Percentiles rank a stretch among this genome's conserved stretches.
Conservation (phyloP, 2,797 vertebrate species). For the Adrianichthys oophorus region DNA sequence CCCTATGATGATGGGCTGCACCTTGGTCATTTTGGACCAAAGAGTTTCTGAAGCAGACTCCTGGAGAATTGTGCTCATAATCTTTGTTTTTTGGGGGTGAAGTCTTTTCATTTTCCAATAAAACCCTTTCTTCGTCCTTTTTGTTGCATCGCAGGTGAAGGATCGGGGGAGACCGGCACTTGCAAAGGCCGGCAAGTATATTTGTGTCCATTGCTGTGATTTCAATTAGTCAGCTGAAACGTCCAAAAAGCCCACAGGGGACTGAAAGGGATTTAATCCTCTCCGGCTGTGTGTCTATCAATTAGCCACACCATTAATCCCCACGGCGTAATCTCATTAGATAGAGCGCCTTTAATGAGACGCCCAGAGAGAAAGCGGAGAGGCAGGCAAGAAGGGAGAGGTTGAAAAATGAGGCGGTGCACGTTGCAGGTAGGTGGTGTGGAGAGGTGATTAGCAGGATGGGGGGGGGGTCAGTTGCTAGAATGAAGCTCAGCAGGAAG, state of each 20-base stretch:
- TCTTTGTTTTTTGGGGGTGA: conserved; percentile 40
- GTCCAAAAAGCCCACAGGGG: conserved; percentile 66
- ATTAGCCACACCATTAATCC: conserved; percentile 83
- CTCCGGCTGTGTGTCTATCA: conserved; percentile 80
- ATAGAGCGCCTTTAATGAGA: conserved; percentile 80
- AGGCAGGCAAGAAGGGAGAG: conserved; percentile 39
- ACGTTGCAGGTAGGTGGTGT: conserved; percentile 54
- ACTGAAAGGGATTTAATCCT: conserved; percentile 77
- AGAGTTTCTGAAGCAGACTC: conserved; percentile 21
- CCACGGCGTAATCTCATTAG: conserved; percentile 81
- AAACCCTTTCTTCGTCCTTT: conserved; percentile 26
- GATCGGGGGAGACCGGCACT: conserved; percentile 6
- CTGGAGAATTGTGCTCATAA: conserved; percentile 38
- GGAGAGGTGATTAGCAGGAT: conserved; percentile 64
- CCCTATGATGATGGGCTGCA: conserved; percentile 6
- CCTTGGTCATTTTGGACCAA: conserved; percentile 14
- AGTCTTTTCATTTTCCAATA: conserved; percentile 29
- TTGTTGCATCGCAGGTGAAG: conserved; percentile 30
- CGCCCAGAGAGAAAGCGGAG: conserved; percentile 65
- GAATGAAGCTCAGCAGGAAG: conserved; percentile 34
- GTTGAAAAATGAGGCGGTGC: conserved; percentile 57
- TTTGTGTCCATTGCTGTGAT: conserved; percentile 72
- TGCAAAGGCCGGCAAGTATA: conserved; percentile 55
- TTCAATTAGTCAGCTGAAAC: conserved; percentile 74
- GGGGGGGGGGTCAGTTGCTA: conserved; percentile 20